Evolutionary conservation across 2,888 invertebrate species (phyloP).

Genomic region (Dichetophora obliterata): DNA sequence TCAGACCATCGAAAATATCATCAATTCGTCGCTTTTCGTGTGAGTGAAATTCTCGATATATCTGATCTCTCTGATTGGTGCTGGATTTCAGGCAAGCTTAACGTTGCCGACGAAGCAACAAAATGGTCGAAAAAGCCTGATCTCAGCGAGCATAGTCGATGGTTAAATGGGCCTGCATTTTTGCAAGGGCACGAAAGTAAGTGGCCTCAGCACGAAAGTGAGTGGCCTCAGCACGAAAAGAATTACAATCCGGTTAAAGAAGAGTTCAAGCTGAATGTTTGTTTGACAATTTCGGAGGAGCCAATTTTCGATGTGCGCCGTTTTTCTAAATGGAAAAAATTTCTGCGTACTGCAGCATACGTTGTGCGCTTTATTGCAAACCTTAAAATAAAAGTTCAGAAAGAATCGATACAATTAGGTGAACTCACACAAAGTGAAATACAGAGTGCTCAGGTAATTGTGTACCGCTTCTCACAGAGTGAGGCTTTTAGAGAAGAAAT

Average conservation of each 20-base stretch:
- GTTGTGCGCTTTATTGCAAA: too few species aligned
- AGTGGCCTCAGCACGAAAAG: background rate
- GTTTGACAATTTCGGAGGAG: background rate
- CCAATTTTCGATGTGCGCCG: background rate
- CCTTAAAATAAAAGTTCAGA: too few species aligned
- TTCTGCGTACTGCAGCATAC: too few species aligned
- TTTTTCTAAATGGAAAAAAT: too few species aligned
- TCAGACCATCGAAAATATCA: background rate
- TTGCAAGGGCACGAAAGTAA: background rate
- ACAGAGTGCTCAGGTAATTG: too few species aligned
- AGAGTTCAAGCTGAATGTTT: background rate
- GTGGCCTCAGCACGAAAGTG: too few species aligned
- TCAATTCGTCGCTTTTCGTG: conserved; percentile 11
- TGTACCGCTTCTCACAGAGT: too few species aligned
- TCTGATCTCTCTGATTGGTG: conserved; percentile 31
- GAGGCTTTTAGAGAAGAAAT: too few species aligned
- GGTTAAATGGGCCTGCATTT: background rate
- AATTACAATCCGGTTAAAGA: background rate
- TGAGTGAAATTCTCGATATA: conserved; percentile 46
- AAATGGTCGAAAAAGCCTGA: conserved; percentile 22
- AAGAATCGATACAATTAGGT: too few species aligned
- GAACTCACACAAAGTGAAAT: too few species aligned
- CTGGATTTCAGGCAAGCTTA: conserved; percentile 33
- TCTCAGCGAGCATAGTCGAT: background rate
- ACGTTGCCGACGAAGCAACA: conserved; percentile 38